Evolutionary conservation across 2,888 invertebrate genomes (phyloP).

Genomic region (Sussaba pulchella): DNA sequence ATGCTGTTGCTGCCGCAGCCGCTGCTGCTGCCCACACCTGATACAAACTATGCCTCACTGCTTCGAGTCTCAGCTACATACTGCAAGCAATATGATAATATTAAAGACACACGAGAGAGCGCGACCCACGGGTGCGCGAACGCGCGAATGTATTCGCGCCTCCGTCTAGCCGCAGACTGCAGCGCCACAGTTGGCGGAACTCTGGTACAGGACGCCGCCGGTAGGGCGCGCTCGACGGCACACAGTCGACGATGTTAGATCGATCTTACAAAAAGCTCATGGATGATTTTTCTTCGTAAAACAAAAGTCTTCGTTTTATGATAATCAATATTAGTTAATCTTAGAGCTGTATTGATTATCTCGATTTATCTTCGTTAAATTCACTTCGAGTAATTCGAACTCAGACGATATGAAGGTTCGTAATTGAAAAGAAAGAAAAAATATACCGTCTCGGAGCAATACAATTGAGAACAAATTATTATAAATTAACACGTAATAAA

Average conservation of each 20-base stretch:
- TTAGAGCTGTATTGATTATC: too few species aligned
- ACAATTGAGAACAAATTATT: background rate
- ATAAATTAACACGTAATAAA: background rate
- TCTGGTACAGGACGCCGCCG: background rate
- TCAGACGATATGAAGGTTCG: too few species aligned
- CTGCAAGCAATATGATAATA: background rate
- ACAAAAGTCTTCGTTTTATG: slow-evolving; percentile 46
- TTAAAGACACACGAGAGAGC: slow-evolving; percentile 3
- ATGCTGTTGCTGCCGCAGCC: slow-evolving; percentile 29
- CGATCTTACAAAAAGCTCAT: slow-evolving; percentile 58
- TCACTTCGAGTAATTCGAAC: too few species aligned
- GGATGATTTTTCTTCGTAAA: slow-evolving; percentile 60
- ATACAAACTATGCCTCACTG: slow-evolving; percentile 44
- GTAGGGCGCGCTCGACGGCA: slow-evolving; percentile 3
- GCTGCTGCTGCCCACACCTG: slow-evolving; percentile 68
- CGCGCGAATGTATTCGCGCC: slow-evolving; percentile 8
- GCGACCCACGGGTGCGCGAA: slow-evolving; percentile 35
- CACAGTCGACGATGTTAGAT: slow-evolving; percentile 34
- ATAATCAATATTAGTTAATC: slow-evolving; percentile 63
- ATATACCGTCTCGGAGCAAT: too few species aligned
- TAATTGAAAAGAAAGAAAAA: too few species aligned
- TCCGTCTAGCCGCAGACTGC: slow-evolving; percentile 1
- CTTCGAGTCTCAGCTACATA: background rate
- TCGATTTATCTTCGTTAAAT: too few species aligned
- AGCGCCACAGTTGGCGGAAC: slow-evolving; percentile 14